Evolutionary conservation across 2,888 invertebrate species (phyloP).

Genomic region (Dasysyrphus tricinctus): DNA sequence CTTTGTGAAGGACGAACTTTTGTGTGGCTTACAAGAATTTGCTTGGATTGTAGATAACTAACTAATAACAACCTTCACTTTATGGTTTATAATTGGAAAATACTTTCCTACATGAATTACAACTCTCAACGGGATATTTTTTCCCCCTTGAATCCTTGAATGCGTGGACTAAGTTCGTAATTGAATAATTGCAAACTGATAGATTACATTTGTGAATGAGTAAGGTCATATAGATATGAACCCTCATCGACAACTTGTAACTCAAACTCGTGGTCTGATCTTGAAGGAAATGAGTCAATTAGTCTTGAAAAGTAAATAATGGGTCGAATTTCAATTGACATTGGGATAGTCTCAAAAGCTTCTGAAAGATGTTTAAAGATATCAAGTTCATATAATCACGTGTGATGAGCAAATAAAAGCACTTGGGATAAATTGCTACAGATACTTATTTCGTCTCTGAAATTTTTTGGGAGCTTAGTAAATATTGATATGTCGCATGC

Average conservation of each 20-base stretch:
- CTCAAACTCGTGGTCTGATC: background rate
- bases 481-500: constrained; percentile 10
- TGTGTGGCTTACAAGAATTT: constrained; percentile 3
- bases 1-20: constrained; percentile 9
- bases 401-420: background rate
- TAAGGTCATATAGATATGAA: background rate
- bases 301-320: constrained; percentile 15
- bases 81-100: constrained; percentile 1
- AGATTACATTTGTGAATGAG: background rate
- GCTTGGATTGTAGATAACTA: background rate
- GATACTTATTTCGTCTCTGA: background rate
- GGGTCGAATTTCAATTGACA: background rate
- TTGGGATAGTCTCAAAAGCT: background rate
- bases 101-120: background rate
- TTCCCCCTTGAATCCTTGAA: background rate
- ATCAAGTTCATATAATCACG: background rate
- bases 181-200: background rate
- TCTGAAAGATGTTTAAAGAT: constrained; percentile 12
- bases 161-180: background rate
- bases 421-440: background rate
- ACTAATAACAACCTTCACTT: constrained; percentile 9
- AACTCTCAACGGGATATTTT: background rate
- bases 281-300: constrained; percentile 11
- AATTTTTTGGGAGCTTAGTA: constrained; percentile 1
- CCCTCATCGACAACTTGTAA: background rate